Conservation (phyloP, 2,888 invertebrate genomes). For the Timema cristinae region DNA sequence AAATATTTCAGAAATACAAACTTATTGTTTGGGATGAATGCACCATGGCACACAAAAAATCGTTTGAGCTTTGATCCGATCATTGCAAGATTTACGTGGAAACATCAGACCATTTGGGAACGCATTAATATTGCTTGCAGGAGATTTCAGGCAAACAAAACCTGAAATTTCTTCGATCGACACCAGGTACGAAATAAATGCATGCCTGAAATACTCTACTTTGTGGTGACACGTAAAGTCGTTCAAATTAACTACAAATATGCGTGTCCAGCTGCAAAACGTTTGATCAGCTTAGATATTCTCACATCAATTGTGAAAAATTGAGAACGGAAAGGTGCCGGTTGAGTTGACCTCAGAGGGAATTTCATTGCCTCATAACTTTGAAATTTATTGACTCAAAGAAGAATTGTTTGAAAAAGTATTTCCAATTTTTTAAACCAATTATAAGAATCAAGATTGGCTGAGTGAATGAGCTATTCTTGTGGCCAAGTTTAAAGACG, state of each 20-base stretch:
- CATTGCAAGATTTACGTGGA: conserved; percentile 10
- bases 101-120: conserved; percentile 20
- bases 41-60: conserved; percentile 12
- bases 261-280: neutral
- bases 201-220: neutral
- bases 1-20: no score
- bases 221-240: neutral
- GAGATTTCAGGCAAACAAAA: no score
- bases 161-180: neutral
- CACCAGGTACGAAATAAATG: conserved; percentile 20
- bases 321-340: neutral
- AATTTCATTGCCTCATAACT: neutral
- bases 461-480: conserved; percentile 3
- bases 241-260: conserved; percentile 11
- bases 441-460: conserved; percentile 11
- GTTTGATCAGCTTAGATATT: neutral
- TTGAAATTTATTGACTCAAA: conserved; percentile 21
- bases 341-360: conserved; percentile 8
- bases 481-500: neutral
- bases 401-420: conserved; percentile 24
- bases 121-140: conserved; percentile 13
- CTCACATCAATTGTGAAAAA: neutral
- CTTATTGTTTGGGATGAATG: no score
- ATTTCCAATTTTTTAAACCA: conserved; percentile 20
- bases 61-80: conserved; percentile 17